Percentiles rank a stretch among this genome's conserved stretches.
Evolutionary conservation across 2,797 vertebrate genomes (phyloP).

Genomic region (Pachyuromys duprasi): DNA sequence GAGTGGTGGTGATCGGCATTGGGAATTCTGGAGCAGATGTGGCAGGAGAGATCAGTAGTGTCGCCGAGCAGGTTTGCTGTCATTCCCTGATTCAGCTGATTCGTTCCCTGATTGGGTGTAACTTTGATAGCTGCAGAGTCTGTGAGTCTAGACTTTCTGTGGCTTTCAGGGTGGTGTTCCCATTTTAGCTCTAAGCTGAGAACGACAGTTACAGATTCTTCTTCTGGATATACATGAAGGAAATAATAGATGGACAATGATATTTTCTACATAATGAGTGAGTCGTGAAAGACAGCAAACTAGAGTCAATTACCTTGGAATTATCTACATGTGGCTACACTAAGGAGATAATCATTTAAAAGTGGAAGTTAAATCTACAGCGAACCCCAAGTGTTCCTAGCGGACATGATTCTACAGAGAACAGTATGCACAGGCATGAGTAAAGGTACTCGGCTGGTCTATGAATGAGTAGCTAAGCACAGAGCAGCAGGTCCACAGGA

Average conservation of each 20-base stretch:
- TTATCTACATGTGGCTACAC: not conserved
- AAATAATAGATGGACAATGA: not conserved
- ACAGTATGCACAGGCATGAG: not conserved
- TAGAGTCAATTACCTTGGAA: not conserved
- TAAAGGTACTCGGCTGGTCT: not conserved
- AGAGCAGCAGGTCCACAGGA: not conserved
- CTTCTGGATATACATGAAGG: too few species aligned
- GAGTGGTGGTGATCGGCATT: conserved; percentile 90
- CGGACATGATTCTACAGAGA: not conserved
- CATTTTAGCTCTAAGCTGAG: not conserved
- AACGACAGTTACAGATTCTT: not conserved
- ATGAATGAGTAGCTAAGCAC: not conserved
- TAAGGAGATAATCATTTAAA: not conserved
- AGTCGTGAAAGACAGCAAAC: not conserved
- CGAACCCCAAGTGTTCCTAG: not conserved
- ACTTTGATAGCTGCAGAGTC: not conserved
- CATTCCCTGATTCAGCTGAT: not conserved
- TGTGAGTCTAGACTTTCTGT: not conserved
- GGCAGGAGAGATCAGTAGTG: conserved; percentile 90
- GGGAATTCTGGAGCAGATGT: conserved; percentile 92
- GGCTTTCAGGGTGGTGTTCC: not conserved
- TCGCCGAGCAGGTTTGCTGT: conserved; percentile 87
- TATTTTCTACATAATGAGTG: not conserved
- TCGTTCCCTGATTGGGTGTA: not conserved
- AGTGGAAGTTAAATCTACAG: not conserved